A percentile compares a stretch with the other conserved stretches of the same genome.
These are phyloP conservation scores for Sphenopsis melanotis DNA, from an alignment of 2,797 vertebrate species.

Conservation along the genomic window DNA sequence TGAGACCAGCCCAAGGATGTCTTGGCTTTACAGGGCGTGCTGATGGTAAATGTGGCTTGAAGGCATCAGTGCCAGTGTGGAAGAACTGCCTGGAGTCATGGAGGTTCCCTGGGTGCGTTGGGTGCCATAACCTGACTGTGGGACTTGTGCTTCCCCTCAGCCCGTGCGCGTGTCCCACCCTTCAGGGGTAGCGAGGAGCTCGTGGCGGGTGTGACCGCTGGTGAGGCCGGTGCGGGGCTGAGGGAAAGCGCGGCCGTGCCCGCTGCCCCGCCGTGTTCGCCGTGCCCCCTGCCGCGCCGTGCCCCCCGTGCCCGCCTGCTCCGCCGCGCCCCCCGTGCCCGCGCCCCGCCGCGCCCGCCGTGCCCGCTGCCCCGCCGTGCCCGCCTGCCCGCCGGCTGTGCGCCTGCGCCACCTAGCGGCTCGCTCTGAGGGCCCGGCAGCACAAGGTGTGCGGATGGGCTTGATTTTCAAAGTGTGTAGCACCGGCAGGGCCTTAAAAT, in stretches of 20 bases:
- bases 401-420: background rate
- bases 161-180: accelerated
- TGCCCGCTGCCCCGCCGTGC: too few relatives aligned
- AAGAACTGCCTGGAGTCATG: too few relatives aligned
- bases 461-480: accelerated
- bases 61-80: background rate
- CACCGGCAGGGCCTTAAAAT: accelerated
- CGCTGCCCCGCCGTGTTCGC: background rate
- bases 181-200: accelerated
- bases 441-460: accelerated
- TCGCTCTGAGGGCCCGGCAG: background rate
- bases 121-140: accelerated
- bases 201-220: background rate
- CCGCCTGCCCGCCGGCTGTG: background rate
- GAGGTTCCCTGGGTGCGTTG: accelerated
- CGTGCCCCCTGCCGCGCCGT: background rate
- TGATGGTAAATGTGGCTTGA: background rate
- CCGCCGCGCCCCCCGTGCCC: too few relatives aligned
- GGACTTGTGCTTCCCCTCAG: background rate
- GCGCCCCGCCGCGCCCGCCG: background rate
- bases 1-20: background rate
- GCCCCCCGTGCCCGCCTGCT: background rate
- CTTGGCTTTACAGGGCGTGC: background rate
- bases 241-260: background rate
- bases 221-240: background rate